Evolutionary conservation across 1,140 invertebrate genomes (phyloP), one percentile per base, ranked within the genome.

Genomic region (Drepana arcuata): DNA sequence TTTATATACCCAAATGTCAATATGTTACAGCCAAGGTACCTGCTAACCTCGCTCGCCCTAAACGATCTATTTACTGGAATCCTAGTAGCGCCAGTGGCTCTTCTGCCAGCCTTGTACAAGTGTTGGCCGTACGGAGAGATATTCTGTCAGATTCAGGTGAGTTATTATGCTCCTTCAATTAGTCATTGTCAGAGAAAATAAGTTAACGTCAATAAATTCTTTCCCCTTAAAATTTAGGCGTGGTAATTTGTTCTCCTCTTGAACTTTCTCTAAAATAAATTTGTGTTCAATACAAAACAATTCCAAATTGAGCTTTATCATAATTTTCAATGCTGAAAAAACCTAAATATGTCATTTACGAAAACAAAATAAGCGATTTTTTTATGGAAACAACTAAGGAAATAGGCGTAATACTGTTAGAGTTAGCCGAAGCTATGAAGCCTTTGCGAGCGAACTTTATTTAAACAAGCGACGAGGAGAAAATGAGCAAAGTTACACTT

Each of bases 91-190:
- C 92, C 92, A 6, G 92, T 93, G 59, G 92, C 91, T 16, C 88
- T 93, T 55, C 81, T 93, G 47, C 92, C 93, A 7, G 90, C 92
- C 14, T 84, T 95, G 31, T 91, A 92, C 59, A 89, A 90, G 62
- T 95, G 93, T 64, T 95, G 92, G 92, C 92, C 92, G n/a, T 94
- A 93, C 67, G 92, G 92, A 25, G 92, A 94, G 83, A 89, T 94
- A 56, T 89, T 93, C 67, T 95, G 92, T 78, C 92, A 95, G 84
- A 93, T 94, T 72, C 93, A 94, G 91, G 92, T 94, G 84, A 84
- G 69, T 18, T 29, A 16, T 10, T 16, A 16, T 14, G 14, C 13
- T 16, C 9, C 12, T 7, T 24, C n/a, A n/a, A 34, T 5, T 9
- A 34, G 16, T 16, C 7, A 32, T 32, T 29, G 27, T 21, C 6